Base-by-base conservation (phyloP, 2,888 invertebrate genomes). In the Trimorus sp. region DNA sequence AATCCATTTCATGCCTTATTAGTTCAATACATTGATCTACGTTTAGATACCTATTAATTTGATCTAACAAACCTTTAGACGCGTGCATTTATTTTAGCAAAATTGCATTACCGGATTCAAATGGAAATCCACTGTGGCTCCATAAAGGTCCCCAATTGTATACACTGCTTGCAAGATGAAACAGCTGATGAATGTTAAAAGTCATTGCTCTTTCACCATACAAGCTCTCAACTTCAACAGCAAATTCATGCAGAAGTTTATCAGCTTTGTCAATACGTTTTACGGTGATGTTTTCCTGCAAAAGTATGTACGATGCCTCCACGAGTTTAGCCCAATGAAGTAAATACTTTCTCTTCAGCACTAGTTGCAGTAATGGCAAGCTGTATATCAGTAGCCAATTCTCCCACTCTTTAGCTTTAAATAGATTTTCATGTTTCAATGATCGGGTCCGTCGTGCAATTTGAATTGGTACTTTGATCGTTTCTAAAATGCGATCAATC, bases 361-460 rank as follows among this genome's bases (percentile, higher is more conserved):
- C 38, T 37, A 60, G 9, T 63, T 14, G 8, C 0, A 83, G 59
- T 42, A 71, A 42, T 36, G 80, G 78, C 26, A 80, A n/a, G 62
- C 76, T 80, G 16, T 76, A 79, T 62, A 60, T 59, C 12, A 83
- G 36, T 1, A 68, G 16, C 66, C 58, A 69, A 40, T 69, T 69
- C 49, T 69, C 58, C 48, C 59, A 69, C 16, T 58, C 69, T 45
- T 49, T 37, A 7, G 78, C 70, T 68, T 75, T 66, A 37, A 69
- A 75, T 53, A 48, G n/a, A 12, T 53, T 63, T 38, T 59, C 15
- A n/a, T 70, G 26, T 42, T 62, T 59, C 37, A 73, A 54, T n/a
- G 74, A 56, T 40, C 63, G 56, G 0, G 70, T 75, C 26, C 75
- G 54, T 70, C 83, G 15, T 12, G 58, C 26, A 1, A 84, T 42